Conservation (phyloP, 35 echinoderm and acorn worm species). For the Lytechinus variegatus region DNA sequence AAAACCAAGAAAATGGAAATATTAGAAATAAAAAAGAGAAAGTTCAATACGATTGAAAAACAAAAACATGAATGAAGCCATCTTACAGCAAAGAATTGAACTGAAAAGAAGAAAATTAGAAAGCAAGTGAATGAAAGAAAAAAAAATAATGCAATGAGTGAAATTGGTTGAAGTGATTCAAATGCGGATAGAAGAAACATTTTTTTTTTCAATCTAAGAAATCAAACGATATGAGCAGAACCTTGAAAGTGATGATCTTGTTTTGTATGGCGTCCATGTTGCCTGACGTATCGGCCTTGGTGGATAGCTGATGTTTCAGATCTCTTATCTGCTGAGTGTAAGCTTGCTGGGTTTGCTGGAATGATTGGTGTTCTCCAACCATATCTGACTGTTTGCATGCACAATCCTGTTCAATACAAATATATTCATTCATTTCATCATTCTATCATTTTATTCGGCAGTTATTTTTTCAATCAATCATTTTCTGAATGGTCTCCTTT, state of each 20-base stretch:
- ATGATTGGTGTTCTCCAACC: slow-evolving; percentile 63
- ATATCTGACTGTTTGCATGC: not conserved
- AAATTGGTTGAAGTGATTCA: too few species aligned
- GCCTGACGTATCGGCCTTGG: slow-evolving; percentile 57
- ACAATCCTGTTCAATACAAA: not conserved
- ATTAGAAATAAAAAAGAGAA: not conserved
- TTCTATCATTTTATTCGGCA: too few species aligned
- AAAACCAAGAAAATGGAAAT: too few species aligned
- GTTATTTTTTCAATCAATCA: too few species aligned
- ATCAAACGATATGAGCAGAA: slow-evolving; percentile 29
- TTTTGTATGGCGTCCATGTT: slow-evolving; percentile 58
- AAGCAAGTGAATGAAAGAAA: not conserved
- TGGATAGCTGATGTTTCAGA: slow-evolving; percentile 60
- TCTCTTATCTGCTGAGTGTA: slow-evolving; percentile 64
- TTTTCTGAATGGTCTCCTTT: too few species aligned
- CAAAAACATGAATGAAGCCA: not conserved
- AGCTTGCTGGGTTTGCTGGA: slow-evolving; percentile 62
- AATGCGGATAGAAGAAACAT: not conserved
- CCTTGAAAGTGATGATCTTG: slow-evolving; percentile 63
- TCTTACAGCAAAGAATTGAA: not conserved
- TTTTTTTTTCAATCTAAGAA: not conserved
- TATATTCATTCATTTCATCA: not conserved
- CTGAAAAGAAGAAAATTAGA: not conserved
- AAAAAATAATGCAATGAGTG: not conserved
- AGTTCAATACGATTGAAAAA: not conserved